phyloP scores from a whole-genome alignment of 2,113 vertebrate genomes.

The Aplodontia rufa region DNA sequence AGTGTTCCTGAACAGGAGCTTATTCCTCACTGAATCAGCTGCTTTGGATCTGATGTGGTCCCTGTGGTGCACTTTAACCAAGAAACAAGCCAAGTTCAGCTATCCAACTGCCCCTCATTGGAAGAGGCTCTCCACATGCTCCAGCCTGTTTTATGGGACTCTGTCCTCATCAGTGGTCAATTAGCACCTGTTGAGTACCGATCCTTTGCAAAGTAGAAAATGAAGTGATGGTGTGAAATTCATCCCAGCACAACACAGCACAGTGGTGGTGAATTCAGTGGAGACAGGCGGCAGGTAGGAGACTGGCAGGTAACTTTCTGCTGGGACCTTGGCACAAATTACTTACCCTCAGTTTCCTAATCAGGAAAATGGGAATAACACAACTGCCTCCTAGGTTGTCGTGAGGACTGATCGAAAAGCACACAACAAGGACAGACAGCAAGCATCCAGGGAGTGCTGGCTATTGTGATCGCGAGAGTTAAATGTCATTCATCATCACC shows the following conservation, averaged over 20 bases:
- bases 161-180: not conserved
- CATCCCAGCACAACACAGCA: not conserved
- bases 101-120: not conserved
- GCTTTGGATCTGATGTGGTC: not conserved
- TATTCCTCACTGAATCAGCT: not conserved
- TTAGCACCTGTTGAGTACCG: not conserved
- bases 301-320: not conserved
- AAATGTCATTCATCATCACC: not conserved
- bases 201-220: not conserved
- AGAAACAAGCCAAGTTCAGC: not conserved
- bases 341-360: not conserved
- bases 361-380: slow-evolving; percentile 18
- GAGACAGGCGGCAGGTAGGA: not conserved
- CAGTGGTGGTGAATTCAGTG: not conserved
- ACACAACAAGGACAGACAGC: not conserved
- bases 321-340: not conserved
- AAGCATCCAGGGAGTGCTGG: not conserved
- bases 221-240: not conserved
- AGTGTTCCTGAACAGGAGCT: not conserved
- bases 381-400: not conserved
- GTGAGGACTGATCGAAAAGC: not conserved
- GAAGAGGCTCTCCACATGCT: not conserved
- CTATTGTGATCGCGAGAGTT: not conserved
- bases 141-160: not conserved
- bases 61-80: not conserved